These are phyloP conservation scores for Siphamia tubifer DNA, from an alignment of 2,113 vertebrate species.

Conservation along the genomic window DNA sequence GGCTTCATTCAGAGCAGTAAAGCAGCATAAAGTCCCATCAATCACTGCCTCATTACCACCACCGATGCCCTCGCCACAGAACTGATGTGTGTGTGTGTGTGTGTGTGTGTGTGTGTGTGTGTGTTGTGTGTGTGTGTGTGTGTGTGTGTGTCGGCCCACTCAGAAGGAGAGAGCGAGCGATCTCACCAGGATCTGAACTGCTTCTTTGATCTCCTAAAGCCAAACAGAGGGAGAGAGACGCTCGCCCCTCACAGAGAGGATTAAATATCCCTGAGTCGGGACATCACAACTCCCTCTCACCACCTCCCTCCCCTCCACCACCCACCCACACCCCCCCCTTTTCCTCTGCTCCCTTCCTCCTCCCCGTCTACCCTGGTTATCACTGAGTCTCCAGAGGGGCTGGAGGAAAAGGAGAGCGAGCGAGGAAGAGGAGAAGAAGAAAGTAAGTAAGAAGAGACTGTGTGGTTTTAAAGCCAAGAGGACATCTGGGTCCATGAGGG, in stretches of 20 bases:
- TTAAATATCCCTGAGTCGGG: conserved; percentile 82
- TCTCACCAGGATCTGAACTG: conserved; percentile 72
- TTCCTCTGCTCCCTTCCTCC: conserved; percentile 72
- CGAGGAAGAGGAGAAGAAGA: conserved; percentile 35
- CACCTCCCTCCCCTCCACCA: conserved; percentile 33
- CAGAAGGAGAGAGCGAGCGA: conserved; percentile 55
- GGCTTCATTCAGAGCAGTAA: conserved; percentile 30
- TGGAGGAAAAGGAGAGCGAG: conserved; percentile 48
- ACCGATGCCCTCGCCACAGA: conserved; percentile 26
- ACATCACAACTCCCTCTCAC: conserved; percentile 77
- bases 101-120: conserved; percentile 4
- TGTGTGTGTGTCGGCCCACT: conserved; percentile 36
- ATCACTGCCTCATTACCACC: conserved; percentile 70
- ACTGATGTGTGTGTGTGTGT: background rate
- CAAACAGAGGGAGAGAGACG: conserved; percentile 74
- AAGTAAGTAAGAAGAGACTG: conserved; percentile 41
- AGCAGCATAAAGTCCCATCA: conserved; percentile 53
- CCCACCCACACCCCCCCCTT: conserved; percentile 65
- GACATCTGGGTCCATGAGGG: conserved; percentile 60
- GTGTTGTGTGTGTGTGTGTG: conserved; percentile 6
- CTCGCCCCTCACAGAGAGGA: conserved; percentile 76
- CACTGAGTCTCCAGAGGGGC: conserved; percentile 70
- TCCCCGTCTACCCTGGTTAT: conserved; percentile 69
- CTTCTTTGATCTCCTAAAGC: conserved; percentile 77
- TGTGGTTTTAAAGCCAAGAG: conserved; percentile 38